Base-by-base conservation (phyloP, 2,113 vertebrate genomes). In the Sinosuthora webbiana region DNA sequence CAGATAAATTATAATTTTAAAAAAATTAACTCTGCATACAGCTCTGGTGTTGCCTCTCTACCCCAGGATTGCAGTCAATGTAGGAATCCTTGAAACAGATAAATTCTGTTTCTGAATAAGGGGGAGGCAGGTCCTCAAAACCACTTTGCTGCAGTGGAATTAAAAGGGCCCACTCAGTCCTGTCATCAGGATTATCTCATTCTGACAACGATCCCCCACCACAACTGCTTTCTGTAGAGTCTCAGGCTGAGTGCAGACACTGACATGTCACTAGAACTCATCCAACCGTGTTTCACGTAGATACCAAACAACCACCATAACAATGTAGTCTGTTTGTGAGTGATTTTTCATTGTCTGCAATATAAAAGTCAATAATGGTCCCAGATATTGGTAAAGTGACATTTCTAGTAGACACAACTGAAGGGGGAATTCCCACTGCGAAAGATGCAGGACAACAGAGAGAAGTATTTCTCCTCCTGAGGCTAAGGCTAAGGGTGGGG, bases 1-100 rank as follows among this genome's bases (percentile, higher is more conserved):
- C 17, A 49, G 63, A 93, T 31, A 91, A 94, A 96, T 76, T 70
- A 95, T 59, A 84, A 93, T 97, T 97, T 95, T 0, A 13, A 89
- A 95, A 97, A 87, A 94, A 70, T 27, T 63, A 93, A 69, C 87
- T 91, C 77, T 81, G 56, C 18, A 33, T 28, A 60, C 24, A 41
- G 76, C 47, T 67, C 93, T 96, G 83, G 63, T 94, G 93, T 75
- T 91, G 45, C 31, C 57, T 79, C 31, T 2, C 20, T 59, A 24
- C 42, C 57, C 28, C 60, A 69, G 60, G 35, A 79, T 53, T 28
- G 31, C 8, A 53, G 35, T 19, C 18, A 6, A 0, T 11, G 27
- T 35, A 55, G 71, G 37, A 88, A 57, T 13, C 28, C 16, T 75
- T 60, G 28, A 71, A 24, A 42, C n/a, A 65, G 13, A 82, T 27